Percentiles rank a stretch among this genome's conserved stretches.
Conservation (phyloP, 2,797 vertebrate genomes). For the Percopsis omiscomaycus region DNA sequence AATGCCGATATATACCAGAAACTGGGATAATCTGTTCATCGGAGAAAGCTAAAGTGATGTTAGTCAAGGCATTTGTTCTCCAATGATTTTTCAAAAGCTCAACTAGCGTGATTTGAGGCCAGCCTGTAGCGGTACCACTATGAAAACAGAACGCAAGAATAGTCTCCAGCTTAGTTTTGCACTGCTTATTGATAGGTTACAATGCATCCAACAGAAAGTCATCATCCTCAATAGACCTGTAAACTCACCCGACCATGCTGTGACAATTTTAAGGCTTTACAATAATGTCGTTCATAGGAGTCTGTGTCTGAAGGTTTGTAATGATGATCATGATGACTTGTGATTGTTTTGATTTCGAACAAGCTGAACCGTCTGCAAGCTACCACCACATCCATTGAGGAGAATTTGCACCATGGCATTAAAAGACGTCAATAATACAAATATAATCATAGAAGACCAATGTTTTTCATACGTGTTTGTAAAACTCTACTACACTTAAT, state of each 20-base stretch:
- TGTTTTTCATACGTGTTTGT: slow-evolving; percentile 51
- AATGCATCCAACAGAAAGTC: slow-evolving; percentile 16
- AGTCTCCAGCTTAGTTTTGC: not conserved
- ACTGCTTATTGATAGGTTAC: slow-evolving; percentile 34
- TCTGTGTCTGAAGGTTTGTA: slow-evolving; percentile 30
- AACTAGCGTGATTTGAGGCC: no score
- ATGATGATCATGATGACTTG: slow-evolving; percentile 15
- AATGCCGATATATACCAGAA: no score
- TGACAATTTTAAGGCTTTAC: slow-evolving; percentile 71
- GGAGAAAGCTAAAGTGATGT: no score
- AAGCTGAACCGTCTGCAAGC: slow-evolving; percentile 36
- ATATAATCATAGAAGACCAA: slow-evolving; percentile 63
- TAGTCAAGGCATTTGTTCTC: no score
- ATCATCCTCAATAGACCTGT: slow-evolving; percentile 21
- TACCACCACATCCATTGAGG: slow-evolving; percentile 44
- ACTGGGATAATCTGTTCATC: no score
- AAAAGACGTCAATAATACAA: slow-evolving; percentile 67
- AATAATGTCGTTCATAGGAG: slow-evolving; percentile 44
- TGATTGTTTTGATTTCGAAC: slow-evolving; percentile 39
- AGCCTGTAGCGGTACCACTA: no score
- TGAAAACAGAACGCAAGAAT: not conserved
- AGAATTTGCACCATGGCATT: slow-evolving; percentile 57
- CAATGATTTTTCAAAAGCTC: no score
- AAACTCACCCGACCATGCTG: slow-evolving; percentile 23
- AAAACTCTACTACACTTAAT: slow-evolving; percentile 61